Conservation (phyloP, 2,888 invertebrate genomes). For the Litoditis marina region DNA sequence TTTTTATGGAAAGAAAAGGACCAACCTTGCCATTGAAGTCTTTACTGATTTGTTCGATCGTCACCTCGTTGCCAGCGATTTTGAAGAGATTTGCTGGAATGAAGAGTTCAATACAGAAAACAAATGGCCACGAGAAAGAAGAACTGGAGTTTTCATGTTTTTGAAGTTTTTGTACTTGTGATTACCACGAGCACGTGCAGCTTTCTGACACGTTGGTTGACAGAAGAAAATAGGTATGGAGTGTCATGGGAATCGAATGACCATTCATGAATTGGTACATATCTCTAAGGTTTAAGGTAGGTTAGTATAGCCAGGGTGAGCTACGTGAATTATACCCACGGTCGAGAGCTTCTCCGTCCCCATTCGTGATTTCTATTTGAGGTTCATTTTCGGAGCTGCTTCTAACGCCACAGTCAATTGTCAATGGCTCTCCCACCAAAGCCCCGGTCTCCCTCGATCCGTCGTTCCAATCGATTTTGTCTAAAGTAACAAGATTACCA, state of each 20-base stretch:
- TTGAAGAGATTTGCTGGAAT: slow-evolving; percentile 4
- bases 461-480: slow-evolving; percentile 49
- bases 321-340: slow-evolving; percentile 13
- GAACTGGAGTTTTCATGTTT: too few species aligned
- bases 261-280: too few species aligned
- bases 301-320: background rate
- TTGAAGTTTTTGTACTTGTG: too few species aligned
- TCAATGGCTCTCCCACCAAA: slow-evolving; percentile 50
- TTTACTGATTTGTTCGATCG: slow-evolving; percentile 5
- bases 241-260: too few species aligned
- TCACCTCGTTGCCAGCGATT: slow-evolving; percentile 15
- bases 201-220: too few species aligned
- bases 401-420: slow-evolving; percentile 50
- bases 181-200: too few species aligned
- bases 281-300: background rate
- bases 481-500: slow-evolving; percentile 16
- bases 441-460: slow-evolving; percentile 40
- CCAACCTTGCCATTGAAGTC: slow-evolving; percentile 11
- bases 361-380: slow-evolving; percentile 45
- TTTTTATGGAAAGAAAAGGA: too few species aligned
- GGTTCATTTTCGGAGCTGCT: slow-evolving; percentile 25
- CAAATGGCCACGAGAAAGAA: too few species aligned
- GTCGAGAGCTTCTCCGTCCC: slow-evolving; percentile 46
- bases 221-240: too few species aligned
- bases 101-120: background rate